phyloP scores from a whole-genome alignment of 2,888 invertebrate genomes.

The Sisyra nigra region DNA sequence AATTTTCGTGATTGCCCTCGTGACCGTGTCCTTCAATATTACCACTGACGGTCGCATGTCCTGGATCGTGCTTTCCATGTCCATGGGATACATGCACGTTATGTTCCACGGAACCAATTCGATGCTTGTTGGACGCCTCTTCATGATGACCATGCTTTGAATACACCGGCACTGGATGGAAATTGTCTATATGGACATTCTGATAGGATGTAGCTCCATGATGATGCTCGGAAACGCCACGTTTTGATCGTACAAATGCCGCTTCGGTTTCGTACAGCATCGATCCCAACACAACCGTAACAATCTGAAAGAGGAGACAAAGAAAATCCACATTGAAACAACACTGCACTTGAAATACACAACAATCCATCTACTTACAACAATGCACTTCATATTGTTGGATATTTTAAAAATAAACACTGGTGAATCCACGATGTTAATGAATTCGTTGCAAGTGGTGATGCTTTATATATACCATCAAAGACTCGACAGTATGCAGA shows the following conservation, averaged over 20 bases:
- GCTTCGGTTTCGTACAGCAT: neutral
- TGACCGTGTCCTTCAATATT: neutral
- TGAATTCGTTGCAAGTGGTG: no score
- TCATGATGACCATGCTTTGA: slow-evolving; percentile 51
- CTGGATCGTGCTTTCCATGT: slow-evolving; percentile 19
- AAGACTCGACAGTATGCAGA: neutral
- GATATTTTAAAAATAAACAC: no score
- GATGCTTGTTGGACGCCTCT: slow-evolving; percentile 35
- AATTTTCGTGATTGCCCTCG: neutral
- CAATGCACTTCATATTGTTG: no score
- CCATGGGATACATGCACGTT: slow-evolving; percentile 25
- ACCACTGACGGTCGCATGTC: slow-evolving; percentile 15
- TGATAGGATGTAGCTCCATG: slow-evolving; percentile 54
- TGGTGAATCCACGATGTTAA: no score
- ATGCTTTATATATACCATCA: neutral
- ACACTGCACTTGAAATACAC: no score
- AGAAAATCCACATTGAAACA: no score
- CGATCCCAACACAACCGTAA: neutral
- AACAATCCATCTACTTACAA: neutral
- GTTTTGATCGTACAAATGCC: neutral
- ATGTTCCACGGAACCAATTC: slow-evolving; percentile 44
- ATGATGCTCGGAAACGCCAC: slow-evolving; percentile 31
- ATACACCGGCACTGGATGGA: slow-evolving; percentile 52
- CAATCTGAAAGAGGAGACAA: neutral
- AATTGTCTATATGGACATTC: slow-evolving; percentile 51